These are phyloP conservation scores for Microcaecilia unicolor DNA, from an alignment of 2,797 vertebrate genomes.

Conservation along the genomic window DNA sequence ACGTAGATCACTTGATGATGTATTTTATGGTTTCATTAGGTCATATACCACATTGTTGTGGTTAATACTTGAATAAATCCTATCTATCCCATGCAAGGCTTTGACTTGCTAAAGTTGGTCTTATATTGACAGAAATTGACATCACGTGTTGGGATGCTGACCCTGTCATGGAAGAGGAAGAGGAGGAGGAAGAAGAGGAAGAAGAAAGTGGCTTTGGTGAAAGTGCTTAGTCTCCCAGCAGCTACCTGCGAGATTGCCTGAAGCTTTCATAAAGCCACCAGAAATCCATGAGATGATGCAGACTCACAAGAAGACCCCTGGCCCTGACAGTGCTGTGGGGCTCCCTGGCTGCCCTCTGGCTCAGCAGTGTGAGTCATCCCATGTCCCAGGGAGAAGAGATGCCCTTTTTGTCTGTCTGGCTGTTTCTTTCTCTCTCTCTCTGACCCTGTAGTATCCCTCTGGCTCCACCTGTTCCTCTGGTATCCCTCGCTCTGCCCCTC, in stretches of 20 bases:
- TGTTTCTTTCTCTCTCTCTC: too few species aligned
- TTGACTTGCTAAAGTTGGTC: background rate
- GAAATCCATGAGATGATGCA: constrained; percentile 10
- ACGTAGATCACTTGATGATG: too few species aligned
- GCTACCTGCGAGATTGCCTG: background rate
- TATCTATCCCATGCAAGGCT: too few species aligned
- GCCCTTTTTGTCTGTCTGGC: too few species aligned
- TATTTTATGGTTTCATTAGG: too few species aligned
- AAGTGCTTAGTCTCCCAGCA: constrained; percentile 3
- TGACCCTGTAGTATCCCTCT: too few species aligned
- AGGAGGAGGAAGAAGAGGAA: constrained; percentile 52
- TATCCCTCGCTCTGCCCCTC: too few species aligned
- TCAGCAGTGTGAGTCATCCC: too few species aligned
- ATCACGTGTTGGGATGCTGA: constrained; percentile 95
- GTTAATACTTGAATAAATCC: too few species aligned
- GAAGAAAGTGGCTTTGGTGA: constrained; percentile 18
- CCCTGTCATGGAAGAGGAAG: constrained; percentile 84
- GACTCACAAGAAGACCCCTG: constrained; percentile 12
- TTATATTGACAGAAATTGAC: constrained; percentile 86
- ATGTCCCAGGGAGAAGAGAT: background rate
- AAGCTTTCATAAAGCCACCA: background rate
- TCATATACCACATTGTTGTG: too few species aligned
- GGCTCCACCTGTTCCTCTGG: too few species aligned
- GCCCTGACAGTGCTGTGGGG: background rate
- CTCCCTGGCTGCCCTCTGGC: constrained; percentile 2